Conservation (phyloP, 2,113 vertebrate genomes). For the Salvelinus alpinus region DNA sequence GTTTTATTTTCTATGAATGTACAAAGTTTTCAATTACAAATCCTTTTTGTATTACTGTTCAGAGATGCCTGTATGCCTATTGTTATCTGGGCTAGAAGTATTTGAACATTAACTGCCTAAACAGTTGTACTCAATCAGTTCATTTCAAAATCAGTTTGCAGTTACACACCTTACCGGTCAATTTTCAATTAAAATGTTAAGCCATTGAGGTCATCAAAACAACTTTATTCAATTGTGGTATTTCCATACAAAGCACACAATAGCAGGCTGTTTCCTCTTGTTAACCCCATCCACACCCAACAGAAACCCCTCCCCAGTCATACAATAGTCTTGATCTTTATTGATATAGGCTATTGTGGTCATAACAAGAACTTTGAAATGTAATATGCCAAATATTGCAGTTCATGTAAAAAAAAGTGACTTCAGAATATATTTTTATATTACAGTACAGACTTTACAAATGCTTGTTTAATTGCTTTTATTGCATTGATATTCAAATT, state of each 20-base stretch:
- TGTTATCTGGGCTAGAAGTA: neutral
- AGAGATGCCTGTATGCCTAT: slow-evolving; percentile 12
- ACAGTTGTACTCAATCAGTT: no score
- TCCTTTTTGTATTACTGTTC: neutral
- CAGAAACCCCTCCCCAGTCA: slow-evolving; percentile 44
- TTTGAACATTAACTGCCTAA: no score
- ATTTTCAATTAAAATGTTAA: slow-evolving; percentile 66
- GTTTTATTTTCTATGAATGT: slow-evolving; percentile 1
- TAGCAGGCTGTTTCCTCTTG: slow-evolving; percentile 58
- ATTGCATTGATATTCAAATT: slow-evolving; percentile 73
- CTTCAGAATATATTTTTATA: slow-evolving; percentile 71
- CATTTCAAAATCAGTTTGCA: neutral
- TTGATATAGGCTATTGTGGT: slow-evolving; percentile 50
- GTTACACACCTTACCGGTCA: neutral
- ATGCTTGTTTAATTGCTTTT: slow-evolving; percentile 73
- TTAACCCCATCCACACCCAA: slow-evolving; percentile 49
- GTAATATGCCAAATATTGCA: slow-evolving; percentile 66
- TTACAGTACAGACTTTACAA: slow-evolving; percentile 81
- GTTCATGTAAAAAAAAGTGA: slow-evolving; percentile 54
- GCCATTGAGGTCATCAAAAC: slow-evolving; percentile 73
- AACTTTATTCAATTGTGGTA: slow-evolving; percentile 80
- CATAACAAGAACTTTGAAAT: slow-evolving; percentile 55
- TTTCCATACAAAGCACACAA: slow-evolving; percentile 78
- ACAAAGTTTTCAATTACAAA: neutral
- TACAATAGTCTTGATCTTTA: slow-evolving; percentile 44